Conservation (phyloP, 2,888 invertebrate species). For the Diachrysia chrysitis region DNA sequence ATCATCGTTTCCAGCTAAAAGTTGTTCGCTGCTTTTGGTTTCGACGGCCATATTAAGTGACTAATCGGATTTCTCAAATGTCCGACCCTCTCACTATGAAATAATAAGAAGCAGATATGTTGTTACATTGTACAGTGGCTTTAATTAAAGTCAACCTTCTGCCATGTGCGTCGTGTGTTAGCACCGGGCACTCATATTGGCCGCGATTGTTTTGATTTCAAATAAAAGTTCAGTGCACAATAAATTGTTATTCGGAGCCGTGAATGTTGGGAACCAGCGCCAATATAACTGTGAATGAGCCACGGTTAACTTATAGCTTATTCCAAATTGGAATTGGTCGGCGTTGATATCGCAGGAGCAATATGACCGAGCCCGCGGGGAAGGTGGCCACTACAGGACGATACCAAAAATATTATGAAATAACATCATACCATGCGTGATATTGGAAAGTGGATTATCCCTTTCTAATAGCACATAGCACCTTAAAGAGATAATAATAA, state of each 20-base stretch:
- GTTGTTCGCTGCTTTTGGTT: too few relatives aligned
- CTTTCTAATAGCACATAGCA: too few relatives aligned
- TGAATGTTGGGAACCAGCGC: conserved; percentile 11
- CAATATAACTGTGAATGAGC: conserved; percentile 20
- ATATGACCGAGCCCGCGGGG: background rate
- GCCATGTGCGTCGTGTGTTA: background rate
- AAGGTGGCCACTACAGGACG: background rate
- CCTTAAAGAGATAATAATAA: too few relatives aligned
- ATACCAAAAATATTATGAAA: too few relatives aligned
- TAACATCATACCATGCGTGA: too few relatives aligned
- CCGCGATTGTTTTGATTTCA: conserved; percentile 26
- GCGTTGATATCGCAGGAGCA: conserved; percentile 8
- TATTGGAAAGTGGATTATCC: too few relatives aligned
- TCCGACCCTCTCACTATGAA: too few relatives aligned
- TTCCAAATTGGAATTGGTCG: conserved; percentile 19
- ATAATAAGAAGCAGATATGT: too few relatives aligned
- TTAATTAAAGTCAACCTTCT: conserved; percentile 5
- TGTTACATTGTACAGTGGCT: background rate
- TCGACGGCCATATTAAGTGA: too few relatives aligned
- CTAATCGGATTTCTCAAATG: too few relatives aligned
- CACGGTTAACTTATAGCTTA: conserved; percentile 27
- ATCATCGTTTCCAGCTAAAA: too few relatives aligned
- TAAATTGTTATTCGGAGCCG: conserved; percentile 23
- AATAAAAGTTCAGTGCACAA: conserved; percentile 37
- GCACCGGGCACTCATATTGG: background rate